phyloP scores from a whole-genome alignment of 2,797 vertebrate genomes.

The Enteromius paludinosus region DNA sequence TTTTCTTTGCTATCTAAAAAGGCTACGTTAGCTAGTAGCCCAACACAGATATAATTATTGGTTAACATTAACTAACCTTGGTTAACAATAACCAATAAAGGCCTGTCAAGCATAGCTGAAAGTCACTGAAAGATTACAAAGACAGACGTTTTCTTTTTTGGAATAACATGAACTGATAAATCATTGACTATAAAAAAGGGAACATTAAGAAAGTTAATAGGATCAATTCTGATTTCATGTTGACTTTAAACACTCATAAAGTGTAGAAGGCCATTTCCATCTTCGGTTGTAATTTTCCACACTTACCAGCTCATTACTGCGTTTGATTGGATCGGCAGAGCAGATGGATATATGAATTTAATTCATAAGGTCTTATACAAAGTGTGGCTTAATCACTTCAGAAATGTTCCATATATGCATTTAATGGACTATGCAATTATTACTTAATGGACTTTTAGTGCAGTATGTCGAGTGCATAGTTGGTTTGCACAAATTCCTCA shows the following conservation, averaged over 20 bases:
- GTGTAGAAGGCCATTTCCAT: not conserved
- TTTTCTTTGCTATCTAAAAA: not conserved
- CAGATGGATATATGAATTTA: not conserved
- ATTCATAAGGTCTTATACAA: not conserved
- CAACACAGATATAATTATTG: not conserved
- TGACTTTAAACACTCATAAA: conserved; percentile 1
- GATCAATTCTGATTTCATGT: conserved; percentile 7
- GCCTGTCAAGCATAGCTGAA: not conserved
- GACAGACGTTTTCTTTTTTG: conserved; percentile 2
- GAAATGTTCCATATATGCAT: conserved; percentile 16
- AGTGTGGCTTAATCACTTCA: not conserved
- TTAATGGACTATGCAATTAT: conserved; percentile 1
- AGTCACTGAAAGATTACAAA: not conserved
- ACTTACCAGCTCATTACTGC: conserved; percentile 20
- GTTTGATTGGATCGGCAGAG: not conserved
- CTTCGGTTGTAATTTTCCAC: conserved; percentile 10
- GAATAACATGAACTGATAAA: not conserved
- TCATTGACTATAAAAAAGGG: not conserved
- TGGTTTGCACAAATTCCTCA: conserved; percentile 3
- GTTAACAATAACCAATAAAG: not conserved
- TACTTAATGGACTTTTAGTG: conserved; percentile 21
- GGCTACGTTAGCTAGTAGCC: not conserved
- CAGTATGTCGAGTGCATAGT: not conserved
- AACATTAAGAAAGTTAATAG: not conserved
- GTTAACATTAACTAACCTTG: not conserved